phyloP scores from a whole-genome alignment of 2,888 invertebrate genomes.

The Leistus spinibarbis region DNA sequence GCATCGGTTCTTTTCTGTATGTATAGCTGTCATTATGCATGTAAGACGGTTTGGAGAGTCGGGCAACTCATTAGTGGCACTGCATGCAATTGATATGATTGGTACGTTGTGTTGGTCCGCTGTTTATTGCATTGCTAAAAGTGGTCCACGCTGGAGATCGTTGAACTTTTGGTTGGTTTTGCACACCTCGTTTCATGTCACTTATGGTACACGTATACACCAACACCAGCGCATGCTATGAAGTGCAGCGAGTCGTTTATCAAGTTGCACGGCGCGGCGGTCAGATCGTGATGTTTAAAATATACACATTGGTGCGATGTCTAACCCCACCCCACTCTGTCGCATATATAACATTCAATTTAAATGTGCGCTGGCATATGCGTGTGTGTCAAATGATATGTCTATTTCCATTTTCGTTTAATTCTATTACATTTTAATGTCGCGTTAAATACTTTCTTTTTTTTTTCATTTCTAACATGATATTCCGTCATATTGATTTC shows the following conservation, averaged over 20 bases:
- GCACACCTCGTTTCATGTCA: constrained; percentile 22
- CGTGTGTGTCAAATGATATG: background rate
- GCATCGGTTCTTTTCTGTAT: background rate
- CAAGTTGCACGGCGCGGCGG: background rate
- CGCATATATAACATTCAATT: constrained; percentile 1
- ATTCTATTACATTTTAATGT: background rate
- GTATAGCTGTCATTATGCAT: constrained; percentile 22
- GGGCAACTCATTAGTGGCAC: background rate
- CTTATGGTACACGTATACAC: background rate
- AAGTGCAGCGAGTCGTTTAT: constrained; percentile 1
- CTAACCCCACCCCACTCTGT: background rate
- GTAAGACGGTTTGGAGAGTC: constrained; percentile 16
- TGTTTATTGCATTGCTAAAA: constrained; percentile 25
- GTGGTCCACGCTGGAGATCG: constrained; percentile 23
- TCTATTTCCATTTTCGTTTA: background rate
- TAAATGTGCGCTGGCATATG: background rate
- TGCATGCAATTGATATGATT: background rate
- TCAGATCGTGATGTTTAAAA: constrained; percentile 7
- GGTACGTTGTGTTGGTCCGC: background rate
- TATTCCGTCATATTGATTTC: background rate
- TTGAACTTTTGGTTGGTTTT: constrained; percentile 27
- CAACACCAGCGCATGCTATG: background rate
- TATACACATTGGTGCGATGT: background rate
- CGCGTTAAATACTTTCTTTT: background rate
- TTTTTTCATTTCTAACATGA: background rate